Conservation (phyloP, 2,797 vertebrate species). For the Argya squamiceps region DNA sequence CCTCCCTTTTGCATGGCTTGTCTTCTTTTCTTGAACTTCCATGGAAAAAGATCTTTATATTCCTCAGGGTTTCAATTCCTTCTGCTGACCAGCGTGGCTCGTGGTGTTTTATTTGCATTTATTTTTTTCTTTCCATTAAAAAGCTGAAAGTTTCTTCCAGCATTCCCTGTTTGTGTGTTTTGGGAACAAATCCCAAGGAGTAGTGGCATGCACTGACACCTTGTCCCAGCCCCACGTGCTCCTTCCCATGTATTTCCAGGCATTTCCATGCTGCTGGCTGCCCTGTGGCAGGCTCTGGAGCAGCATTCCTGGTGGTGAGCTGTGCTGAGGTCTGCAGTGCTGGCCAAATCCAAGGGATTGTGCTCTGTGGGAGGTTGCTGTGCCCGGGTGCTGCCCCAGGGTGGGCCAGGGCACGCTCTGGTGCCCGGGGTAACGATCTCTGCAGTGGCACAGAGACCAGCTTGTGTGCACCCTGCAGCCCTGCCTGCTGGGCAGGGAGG, state of each 20-base stretch:
- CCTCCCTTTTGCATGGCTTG: neutral
- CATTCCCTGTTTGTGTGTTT: neutral
- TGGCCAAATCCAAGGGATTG: neutral
- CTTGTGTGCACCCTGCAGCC: neutral
- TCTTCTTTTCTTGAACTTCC: neutral
- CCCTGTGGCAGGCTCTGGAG: neutral
- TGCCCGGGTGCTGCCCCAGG: neutral
- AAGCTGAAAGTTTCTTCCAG: neutral
- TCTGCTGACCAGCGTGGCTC: neutral
- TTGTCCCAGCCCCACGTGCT: neutral
- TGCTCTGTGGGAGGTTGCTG: neutral
- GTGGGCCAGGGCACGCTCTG: neutral
- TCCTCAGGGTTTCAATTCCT: neutral
- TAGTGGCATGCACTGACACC: neutral
- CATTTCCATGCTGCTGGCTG: neutral
- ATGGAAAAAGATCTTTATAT: neutral
- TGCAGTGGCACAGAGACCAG: neutral
- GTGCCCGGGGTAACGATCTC: neutral
- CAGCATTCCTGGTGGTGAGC: neutral
- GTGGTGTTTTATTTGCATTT: neutral
- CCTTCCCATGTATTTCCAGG: neutral
- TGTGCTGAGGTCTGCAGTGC: neutral
- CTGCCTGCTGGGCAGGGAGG: neutral
- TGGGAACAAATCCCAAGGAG: neutral
- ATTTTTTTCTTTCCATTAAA: neutral